A percentile compares a stretch with the other conserved stretches of the same genome.
Evolutionary conservation across 2,797 vertebrate species (phyloP).

Genomic region (Euphonia xanthogaster): DNA sequence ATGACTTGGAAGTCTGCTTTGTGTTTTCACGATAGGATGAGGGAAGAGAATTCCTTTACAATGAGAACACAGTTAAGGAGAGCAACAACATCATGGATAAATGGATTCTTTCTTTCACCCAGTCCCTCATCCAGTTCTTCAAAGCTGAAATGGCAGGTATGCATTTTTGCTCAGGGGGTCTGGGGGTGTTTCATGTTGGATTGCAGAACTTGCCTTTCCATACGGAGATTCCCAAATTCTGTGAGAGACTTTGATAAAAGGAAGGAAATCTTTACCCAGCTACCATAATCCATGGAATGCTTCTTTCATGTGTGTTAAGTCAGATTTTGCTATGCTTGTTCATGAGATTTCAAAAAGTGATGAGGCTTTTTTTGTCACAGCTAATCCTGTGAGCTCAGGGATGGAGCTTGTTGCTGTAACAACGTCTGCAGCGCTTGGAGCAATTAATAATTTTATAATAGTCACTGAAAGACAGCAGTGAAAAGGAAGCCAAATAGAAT

Average conservation of each 20-base stretch:
- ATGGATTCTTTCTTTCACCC: constrained; percentile 96
- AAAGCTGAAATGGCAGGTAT: constrained; percentile 92
- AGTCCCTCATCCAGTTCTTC: constrained; percentile 94
- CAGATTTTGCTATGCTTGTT: neutral
- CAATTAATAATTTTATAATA: neutral
- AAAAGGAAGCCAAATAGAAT: neutral
- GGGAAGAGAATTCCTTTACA: constrained; percentile 86
- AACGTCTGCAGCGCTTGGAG: neutral
- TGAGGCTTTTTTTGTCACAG: neutral
- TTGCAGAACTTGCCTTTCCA: neutral
- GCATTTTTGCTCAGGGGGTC: neutral
- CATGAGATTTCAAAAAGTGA: neutral
- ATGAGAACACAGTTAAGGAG: constrained; percentile 82
- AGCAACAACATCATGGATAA: constrained; percentile 96
- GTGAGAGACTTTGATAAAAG: neutral
- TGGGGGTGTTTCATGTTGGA: neutral
- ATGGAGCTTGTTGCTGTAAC: neutral
- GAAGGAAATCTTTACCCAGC: neutral
- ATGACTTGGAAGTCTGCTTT: constrained; percentile 19
- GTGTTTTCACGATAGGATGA: constrained; percentile 82
- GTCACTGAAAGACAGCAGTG: neutral
- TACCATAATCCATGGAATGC: neutral
- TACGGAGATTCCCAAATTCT: neutral
- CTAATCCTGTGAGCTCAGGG: neutral
- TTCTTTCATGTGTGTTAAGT: neutral